A percentile compares a stretch with the other conserved stretches of the same genome.
phyloP scores from a whole-genome alignment of 2,888 invertebrate species.

The Trissoscelio sp. region DNA sequence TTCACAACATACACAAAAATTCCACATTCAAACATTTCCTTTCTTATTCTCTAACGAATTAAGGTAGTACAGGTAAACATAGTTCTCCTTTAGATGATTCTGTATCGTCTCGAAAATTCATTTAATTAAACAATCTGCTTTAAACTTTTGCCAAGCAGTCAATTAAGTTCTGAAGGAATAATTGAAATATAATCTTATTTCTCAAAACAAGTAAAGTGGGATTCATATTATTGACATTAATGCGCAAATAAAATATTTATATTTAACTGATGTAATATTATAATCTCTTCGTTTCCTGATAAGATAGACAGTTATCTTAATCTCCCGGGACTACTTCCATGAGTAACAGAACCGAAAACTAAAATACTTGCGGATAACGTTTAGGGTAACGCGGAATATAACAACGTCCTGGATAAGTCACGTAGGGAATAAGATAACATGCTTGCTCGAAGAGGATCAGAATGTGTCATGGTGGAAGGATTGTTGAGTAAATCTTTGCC shows the following conservation, averaged over 20 bases:
- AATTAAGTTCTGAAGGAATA: no score
- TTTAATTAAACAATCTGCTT: no score
- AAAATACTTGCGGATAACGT: conserved; percentile 68
- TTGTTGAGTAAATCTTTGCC: conserved; percentile 77
- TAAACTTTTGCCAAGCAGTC: no score
- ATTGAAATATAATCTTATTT: no score
- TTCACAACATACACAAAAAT: no score
- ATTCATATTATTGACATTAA: conserved; percentile 14
- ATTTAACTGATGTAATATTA: conserved; percentile 25
- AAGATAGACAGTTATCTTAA: conserved; percentile 61
- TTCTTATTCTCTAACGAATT: no score
- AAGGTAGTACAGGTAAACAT: no score
- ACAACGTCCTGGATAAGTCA: conserved; percentile 61
- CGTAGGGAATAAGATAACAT: conserved; percentile 69
- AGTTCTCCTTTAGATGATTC: no score
- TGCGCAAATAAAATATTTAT: conserved; percentile 40
- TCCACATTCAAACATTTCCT: no score
- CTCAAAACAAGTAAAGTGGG: background rate
- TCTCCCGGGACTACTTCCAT: conserved; percentile 46
- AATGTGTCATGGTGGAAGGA: conserved; percentile 73
- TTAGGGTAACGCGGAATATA: conserved; percentile 66
- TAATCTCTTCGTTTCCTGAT: conserved; percentile 53
- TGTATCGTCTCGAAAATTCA: no score
- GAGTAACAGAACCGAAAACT: conserved; percentile 64
- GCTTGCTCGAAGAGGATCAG: conserved; percentile 70